Evolutionary conservation across 2,113 vertebrate genomes (phyloP), one percentile per base, ranked within the genome.

Genomic region (Penelope pileata): DNA sequence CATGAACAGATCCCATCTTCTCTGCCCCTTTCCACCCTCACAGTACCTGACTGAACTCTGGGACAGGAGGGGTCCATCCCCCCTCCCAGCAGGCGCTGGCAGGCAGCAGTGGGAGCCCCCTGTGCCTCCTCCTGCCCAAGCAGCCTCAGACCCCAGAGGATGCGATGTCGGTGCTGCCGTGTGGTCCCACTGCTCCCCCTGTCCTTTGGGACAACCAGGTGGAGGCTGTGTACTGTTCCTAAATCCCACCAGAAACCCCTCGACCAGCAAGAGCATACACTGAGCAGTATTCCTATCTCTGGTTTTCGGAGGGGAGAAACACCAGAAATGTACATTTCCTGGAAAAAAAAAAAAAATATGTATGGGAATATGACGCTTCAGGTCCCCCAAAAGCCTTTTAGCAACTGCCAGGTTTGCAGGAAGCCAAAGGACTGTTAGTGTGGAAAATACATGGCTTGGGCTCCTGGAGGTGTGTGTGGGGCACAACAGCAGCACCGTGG

Each of bases 401-500:
- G 24, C 27, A 16, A 5, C 7, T 29, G 7, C 30, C 47, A 45
- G 27, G 36, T 43, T 70, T 75, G 16, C 42, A 36, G 66, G 66
- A 50, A 85, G 47, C 22, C 17, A 16, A 21, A 63, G 22, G 16
- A 8, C 13, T 0, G 1, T 43, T 16, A 12, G 16, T 3, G 47
- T 2, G 10, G 38, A 58, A 10, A 30, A 36, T 68, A 51, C 36
- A 32, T 79, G n/a, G 50, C 18, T 64, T 9, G 18, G 84, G 3
- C 1, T 38, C 40, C 23, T 0, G 11, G 40, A 29, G 24, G 22
- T 4, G 50, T 27, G n/a, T n/a, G 68, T 24, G 69, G 59, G 64
- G 13, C 8, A 3, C 8, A 51, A 17, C 62, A 21, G 32, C 51
- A 4, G 1, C 36, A 4, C 0, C 0, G 45, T 4, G 16, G 19